phyloP scores from a whole-genome alignment of 2,797 vertebrate species.

The Ispidina lecontei region DNA sequence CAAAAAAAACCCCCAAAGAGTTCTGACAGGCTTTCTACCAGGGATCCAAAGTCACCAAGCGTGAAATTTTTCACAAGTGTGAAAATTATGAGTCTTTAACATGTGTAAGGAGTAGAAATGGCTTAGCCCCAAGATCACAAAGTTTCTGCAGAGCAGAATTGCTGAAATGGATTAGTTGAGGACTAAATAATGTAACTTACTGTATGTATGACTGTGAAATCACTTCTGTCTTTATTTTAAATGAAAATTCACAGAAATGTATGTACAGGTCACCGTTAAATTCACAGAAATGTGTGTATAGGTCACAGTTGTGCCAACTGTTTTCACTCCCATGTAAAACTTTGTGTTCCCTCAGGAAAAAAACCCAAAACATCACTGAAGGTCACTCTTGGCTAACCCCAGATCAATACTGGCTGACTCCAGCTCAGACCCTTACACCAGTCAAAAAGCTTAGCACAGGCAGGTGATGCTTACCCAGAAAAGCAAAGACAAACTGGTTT shows the following conservation, averaged over 20 bases:
- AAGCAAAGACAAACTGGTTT: not conserved
- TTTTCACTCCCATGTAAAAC: not conserved
- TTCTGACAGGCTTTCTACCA: not conserved
- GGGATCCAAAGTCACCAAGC: not conserved
- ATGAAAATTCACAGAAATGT: not conserved
- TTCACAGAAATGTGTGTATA: not conserved
- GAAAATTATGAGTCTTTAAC: constrained; percentile 35
- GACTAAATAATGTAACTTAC: not conserved
- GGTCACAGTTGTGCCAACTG: not conserved
- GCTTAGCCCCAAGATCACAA: not conserved
- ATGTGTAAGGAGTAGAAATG: constrained; percentile 28
- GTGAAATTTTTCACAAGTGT: not conserved
- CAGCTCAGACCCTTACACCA: not conserved
- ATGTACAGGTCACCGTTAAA: not conserved
- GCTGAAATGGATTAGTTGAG: not conserved
- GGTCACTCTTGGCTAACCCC: not conserved
- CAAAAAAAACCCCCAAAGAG: not conserved
- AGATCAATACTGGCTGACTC: not conserved
- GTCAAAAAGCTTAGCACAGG: accelerated
- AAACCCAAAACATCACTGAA: not conserved
- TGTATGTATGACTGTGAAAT: not conserved
- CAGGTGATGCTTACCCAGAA: accelerated
- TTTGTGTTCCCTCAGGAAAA: not conserved
- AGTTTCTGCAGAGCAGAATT: not conserved
- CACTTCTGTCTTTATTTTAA: not conserved